phyloP scores from a whole-genome alignment of 2,113 vertebrate genomes.

The Tursiops truncatus region DNA sequence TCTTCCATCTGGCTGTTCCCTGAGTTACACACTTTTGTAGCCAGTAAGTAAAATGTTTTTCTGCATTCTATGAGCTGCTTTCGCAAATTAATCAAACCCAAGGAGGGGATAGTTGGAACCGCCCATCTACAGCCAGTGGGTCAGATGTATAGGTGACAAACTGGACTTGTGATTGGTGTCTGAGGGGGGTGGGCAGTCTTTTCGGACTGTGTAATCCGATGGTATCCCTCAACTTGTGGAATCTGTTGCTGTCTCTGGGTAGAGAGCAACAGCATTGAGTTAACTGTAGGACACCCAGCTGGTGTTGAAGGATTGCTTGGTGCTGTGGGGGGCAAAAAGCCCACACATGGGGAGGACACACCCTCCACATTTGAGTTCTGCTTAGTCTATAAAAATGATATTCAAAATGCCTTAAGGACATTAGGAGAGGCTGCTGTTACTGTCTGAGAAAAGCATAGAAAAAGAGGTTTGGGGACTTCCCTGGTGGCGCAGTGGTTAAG shows the following conservation, averaged over 20 bases:
- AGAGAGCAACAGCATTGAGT: background rate
- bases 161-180: rapidly evolving
- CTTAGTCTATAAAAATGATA: background rate
- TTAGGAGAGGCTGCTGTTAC: background rate
- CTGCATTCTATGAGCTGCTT: background rate
- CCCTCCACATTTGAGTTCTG: background rate
- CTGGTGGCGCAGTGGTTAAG: too few relatives aligned
- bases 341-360: background rate
- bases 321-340: too few relatives aligned
- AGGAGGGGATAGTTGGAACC: background rate
- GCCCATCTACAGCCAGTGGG: background rate
- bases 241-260: background rate
- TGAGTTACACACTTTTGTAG: background rate
- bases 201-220: background rate
- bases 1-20: background rate
- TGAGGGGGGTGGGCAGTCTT: background rate
- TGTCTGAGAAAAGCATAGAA: background rate
- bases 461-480: background rate
- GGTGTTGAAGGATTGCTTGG: background rate
- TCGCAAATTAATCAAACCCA: background rate
- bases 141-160: background rate
- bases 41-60: background rate
- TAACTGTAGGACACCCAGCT: background rate
- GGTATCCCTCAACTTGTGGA: too few relatives aligned
- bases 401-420: background rate